Conservation (phyloP, 2,797 vertebrate species). For the Fistularia commersonii region DNA sequence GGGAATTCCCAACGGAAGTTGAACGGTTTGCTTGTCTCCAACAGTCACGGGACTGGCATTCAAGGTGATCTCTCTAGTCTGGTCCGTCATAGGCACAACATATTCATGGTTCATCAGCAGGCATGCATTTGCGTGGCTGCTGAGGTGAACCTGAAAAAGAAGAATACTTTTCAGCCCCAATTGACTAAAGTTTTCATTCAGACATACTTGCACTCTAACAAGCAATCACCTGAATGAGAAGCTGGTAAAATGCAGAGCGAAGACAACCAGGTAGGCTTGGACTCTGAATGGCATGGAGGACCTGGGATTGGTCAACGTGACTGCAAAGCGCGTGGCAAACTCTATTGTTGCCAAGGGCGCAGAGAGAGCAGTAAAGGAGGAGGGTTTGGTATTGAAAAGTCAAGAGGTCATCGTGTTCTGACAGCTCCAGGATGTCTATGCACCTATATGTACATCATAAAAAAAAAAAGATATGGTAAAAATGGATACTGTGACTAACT, state of each 20-base stretch:
- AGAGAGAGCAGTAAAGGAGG: conserved; percentile 88
- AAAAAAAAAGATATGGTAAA: neutral
- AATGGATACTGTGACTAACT: too few species aligned
- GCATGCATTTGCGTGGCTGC: conserved; percentile 81
- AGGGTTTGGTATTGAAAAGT: conserved; percentile 90
- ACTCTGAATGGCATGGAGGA: conserved; percentile 87
- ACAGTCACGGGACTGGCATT: conserved; percentile 64
- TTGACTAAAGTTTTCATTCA: neutral
- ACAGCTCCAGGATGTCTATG: conserved; percentile 91
- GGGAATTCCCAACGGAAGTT: conserved; percentile 73
- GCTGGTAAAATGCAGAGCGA: conserved; percentile 85
- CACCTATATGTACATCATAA: conserved; percentile 66
- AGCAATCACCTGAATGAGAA: conserved; percentile 78
- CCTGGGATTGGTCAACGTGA: conserved; percentile 90
- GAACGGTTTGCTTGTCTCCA: conserved; percentile 1
- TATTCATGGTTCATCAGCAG: conserved; percentile 91
- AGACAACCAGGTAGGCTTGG: conserved; percentile 84
- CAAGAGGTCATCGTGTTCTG: conserved; percentile 83
- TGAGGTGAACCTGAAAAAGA: conserved; percentile 78
- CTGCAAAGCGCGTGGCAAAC: conserved; percentile 92
- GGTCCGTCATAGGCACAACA: conserved; percentile 90
- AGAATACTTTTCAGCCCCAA: neutral
- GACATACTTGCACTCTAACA: neutral
- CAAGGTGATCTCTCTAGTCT: conserved; percentile 81
- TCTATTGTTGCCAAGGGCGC: conserved; percentile 87